Evolutionary conservation across 2,888 invertebrate genomes (phyloP).

Genomic region (Lypha dubia): DNA sequence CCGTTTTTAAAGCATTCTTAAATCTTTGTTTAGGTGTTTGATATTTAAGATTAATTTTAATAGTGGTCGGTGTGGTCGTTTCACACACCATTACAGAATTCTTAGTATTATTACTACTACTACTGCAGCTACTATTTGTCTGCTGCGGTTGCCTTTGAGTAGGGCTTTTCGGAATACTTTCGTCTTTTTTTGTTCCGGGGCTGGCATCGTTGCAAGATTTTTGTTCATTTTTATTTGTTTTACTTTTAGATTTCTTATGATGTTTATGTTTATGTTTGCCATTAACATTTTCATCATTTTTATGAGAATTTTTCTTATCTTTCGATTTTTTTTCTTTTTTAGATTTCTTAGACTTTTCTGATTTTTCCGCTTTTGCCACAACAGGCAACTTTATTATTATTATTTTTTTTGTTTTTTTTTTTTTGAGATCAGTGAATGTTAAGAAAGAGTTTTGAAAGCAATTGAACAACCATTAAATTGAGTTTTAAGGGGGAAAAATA

Average conservation of each 20-base stretch:
- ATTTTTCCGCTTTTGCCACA: constrained; percentile 65
- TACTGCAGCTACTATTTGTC: background rate
- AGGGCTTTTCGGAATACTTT: constrained; percentile 34
- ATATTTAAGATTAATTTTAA: constrained; percentile 79
- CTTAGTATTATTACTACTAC: too few relatives aligned
- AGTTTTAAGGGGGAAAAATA: background rate
- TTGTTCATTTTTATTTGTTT: constrained; percentile 53
- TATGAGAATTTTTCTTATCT: constrained; percentile 72
- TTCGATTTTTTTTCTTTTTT: constrained; percentile 75
- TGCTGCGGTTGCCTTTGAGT: constrained; percentile 7
- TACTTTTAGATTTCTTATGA: constrained; percentile 65
- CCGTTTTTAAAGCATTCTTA: constrained; percentile 66
- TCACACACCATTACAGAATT: constrained; percentile 65
- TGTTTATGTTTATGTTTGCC: constrained; percentile 71
- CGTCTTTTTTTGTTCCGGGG: constrained; percentile 28
- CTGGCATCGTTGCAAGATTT: constrained; percentile 23
- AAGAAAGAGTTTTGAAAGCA: constrained; percentile 4
- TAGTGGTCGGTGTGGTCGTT: constrained; percentile 74
- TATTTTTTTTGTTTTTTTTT: too few relatives aligned
- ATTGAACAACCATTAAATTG: constrained; percentile 33
- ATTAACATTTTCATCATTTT: constrained; percentile 69
- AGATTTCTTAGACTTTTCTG: constrained; percentile 73
- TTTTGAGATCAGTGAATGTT: constrained; percentile 31
- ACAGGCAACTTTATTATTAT: constrained; percentile 43
- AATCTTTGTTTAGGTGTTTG: constrained; percentile 72